Evolutionary conservation across 2,888 invertebrate species (phyloP), one percentile per base, ranked within the genome.

Genomic region (Agonopterix subpropinquella): DNA sequence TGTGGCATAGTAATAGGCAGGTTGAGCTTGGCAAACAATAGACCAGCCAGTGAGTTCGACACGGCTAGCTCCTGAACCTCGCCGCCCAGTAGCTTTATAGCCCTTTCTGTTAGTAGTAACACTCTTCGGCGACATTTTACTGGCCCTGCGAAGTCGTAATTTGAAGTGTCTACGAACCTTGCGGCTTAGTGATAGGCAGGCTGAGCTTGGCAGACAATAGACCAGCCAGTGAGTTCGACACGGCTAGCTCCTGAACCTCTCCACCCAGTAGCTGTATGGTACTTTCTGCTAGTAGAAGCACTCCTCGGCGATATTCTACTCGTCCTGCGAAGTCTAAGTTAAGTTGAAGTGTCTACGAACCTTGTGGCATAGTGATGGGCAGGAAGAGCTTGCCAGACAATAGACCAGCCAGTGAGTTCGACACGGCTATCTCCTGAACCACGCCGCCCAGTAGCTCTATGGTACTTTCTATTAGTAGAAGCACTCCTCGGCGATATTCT

Each of bases 361-460:
- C 75, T 65, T 63, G 69, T 1, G 64, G 57, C 9, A 77, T 77
- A 9, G 37, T 9, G 10, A 37, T 9, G 1, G 89, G 80, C 41
- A 91, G 53, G n/a, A 89, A 84, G 65, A 94, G 70, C 54, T 86
- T 89, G 59, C 89, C 71, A 1, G 92, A 89, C 43, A 94, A 67
- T 5, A 92, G 70, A 55, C 91, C 92, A 59, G 92, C 91, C 8
- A 90, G 68, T 0, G 91, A 91, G 75, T 93, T 91, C 2, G 80
- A 61, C 1, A 89, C 65, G 0, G 89, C 70, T 28, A 93, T 73
- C 47, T 89, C 90, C 44, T 93, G 92, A 0, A 94, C 92, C 74
- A 94, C 94, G 0, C 95, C 95, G 0, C 95, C 95, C 1, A 95
- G 70, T 50, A 93, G 73, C 54, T 90, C 88, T 4, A 94, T 67